Evolutionary conservation across 2,113 vertebrate species (phyloP).

Genomic region (Recurvirostra avosetta): DNA sequence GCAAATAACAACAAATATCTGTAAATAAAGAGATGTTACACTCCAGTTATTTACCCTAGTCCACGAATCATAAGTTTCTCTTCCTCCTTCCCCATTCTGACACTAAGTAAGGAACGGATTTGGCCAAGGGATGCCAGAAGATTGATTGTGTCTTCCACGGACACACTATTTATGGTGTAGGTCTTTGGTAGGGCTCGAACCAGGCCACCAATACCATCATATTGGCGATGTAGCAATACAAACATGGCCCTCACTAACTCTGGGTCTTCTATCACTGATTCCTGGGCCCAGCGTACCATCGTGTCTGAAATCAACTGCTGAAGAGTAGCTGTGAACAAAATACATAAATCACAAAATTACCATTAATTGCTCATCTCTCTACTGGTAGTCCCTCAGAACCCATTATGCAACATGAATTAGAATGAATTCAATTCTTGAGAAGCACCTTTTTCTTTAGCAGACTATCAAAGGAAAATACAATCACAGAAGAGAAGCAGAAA

Average conservation of each 20-base stretch:
- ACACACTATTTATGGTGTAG: constrained; percentile 93
- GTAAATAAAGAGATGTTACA: not conserved
- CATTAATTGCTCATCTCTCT: not conserved
- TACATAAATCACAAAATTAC: not conserved
- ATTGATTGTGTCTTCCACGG: constrained; percentile 94
- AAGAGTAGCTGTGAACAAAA: constrained; percentile 79
- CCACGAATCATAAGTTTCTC: constrained; percentile 98
- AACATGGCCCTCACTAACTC: constrained; percentile 97
- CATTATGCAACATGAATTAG: not conserved
- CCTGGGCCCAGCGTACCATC: constrained; percentile 97
- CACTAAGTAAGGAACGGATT: constrained; percentile 92
- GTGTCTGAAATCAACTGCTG: constrained; percentile 95
- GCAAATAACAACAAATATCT: not conserved
- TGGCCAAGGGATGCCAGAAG: constrained; percentile 92
- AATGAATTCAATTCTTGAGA: not conserved
- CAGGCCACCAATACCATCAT: constrained; percentile 91
- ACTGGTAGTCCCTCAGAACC: not conserved
- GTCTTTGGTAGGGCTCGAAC: constrained; percentile 92
- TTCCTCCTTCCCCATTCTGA: constrained; percentile 94
- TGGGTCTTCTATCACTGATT: constrained; percentile 92
- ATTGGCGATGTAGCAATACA: constrained; percentile 90
- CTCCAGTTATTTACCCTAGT: constrained; percentile 78
- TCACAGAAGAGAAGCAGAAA: not conserved
- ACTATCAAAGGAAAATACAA: not conserved
- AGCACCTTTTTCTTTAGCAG: not conserved